Evolutionary conservation across 2,888 invertebrate species (phyloP).

Genomic region (Oligia strigilis): DNA sequence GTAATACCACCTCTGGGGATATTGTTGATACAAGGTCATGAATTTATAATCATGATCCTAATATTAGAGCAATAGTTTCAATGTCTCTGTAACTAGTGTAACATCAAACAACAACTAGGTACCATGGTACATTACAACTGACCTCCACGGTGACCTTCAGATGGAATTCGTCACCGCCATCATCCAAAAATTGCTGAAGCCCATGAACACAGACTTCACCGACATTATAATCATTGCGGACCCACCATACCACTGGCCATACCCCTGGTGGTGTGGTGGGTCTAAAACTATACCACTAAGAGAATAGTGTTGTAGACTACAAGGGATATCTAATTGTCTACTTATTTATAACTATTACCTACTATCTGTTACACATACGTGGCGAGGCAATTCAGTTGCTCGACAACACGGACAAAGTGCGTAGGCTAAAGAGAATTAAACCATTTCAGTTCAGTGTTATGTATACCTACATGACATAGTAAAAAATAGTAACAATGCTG

Average conservation of each 20-base stretch:
- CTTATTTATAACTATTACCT: no score
- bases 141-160: background rate
- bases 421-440: background rate
- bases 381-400: background rate
- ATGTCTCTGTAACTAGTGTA: background rate
- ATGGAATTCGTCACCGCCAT: background rate
- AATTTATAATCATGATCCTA: constrained; percentile 9
- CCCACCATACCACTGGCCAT: no score
- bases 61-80: constrained; percentile 27
- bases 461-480: no score
- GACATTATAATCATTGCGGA: background rate
- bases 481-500: no score
- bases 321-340: no score
- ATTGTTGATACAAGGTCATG: constrained; percentile 17
- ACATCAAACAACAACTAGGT: no score
- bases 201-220: background rate
- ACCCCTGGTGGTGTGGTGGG: no score
- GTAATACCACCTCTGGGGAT: constrained; percentile 22
- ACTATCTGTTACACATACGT: no score
- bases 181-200: background rate
- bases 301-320: no score
- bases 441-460: background rate
- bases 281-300: no score
- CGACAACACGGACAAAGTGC: background rate
- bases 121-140: background rate